Base-by-base conservation (phyloP, 2,888 invertebrate genomes). In the Ophraella communa region DNA sequence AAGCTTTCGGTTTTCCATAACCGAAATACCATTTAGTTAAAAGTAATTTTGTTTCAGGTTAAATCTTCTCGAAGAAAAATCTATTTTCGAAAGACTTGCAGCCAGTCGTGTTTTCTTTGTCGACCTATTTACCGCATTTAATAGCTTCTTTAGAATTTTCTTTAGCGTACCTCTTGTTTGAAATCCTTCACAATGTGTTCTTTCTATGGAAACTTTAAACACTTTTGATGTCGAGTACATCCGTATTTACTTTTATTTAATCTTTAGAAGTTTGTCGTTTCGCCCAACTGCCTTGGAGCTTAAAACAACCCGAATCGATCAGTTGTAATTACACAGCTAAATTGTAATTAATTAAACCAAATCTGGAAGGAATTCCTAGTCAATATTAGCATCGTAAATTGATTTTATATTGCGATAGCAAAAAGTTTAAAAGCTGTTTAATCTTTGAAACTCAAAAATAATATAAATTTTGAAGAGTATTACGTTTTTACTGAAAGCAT, bases 241-340 rank as follows among this genome's bases (percentile, higher is more conserved):
- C 54, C 44, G 55, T 17, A 27, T 55, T 55, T 55, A 55, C 24
- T 55, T 44, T 44, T 10, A 4, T 20, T 54, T 17, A 39, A 23
- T 54, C 39, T 8, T 54, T 54, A 24, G 35, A 54, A 54, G 39
- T 39, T 35, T 54, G 35, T 54, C 17, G 21, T 4, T 20, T 14
- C 10, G 23, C 21, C 39, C 11, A 20, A 44, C 53, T 33, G 35
- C 23, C 27, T 27, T 14, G 30, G 18, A 21, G 24, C 35, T 39
- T 45, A 54, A 56, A 47, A 42, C 21, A 52, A 17, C 17, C 39
- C 51, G 35, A 60, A 66, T 63, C 60, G 56, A 60, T 66, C 49
- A 14, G 51, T 30, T 60, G n/a, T 60, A 53, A 60, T 60, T 53
- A 33, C 44, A 8, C 20, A 8, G 14, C 8, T 27, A 30, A 7